phyloP scores from a whole-genome alignment of 1,140 invertebrate species.

The Apis dorsata region DNA sequence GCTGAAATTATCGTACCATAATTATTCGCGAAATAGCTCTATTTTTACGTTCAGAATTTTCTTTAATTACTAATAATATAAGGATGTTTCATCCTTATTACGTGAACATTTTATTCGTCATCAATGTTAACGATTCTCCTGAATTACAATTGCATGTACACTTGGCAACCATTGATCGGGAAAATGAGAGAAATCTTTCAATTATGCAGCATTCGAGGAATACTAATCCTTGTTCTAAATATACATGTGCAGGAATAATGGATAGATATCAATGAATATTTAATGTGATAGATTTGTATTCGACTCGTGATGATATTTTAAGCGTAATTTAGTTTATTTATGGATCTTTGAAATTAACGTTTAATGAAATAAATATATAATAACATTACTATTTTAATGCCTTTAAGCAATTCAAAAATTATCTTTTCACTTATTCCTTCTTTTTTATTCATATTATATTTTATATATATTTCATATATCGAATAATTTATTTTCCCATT shows the following conservation, averaged over 20 bases:
- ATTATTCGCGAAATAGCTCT: constrained; percentile 51
- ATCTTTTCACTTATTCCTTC: no score
- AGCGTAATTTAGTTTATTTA: neutral
- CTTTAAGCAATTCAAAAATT: no score
- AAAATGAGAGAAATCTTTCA: neutral
- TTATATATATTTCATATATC: no score
- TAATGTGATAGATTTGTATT: neutral
- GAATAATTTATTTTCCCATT: no score
- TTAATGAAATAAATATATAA: neutral
- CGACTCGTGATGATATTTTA: neutral
- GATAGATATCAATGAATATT: neutral
- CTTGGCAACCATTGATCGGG: neutral
- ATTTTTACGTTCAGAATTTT: constrained; percentile 62
- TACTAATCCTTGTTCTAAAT: neutral
- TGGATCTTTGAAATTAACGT: neutral
- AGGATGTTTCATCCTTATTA: neutral
- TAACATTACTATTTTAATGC: neutral
- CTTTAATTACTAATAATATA: constrained; percentile 60
- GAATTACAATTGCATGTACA: neutral
- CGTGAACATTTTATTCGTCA: constrained; percentile 35
- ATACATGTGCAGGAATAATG: neutral
- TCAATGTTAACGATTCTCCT: constrained; percentile 26
- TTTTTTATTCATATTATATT: no score
- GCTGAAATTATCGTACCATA: constrained; percentile 45
- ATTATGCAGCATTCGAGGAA: constrained; percentile 1